These are phyloP conservation scores for Apis dorsata DNA, from an alignment of 1,140 invertebrate genomes.

Conservation along the genomic window DNA sequence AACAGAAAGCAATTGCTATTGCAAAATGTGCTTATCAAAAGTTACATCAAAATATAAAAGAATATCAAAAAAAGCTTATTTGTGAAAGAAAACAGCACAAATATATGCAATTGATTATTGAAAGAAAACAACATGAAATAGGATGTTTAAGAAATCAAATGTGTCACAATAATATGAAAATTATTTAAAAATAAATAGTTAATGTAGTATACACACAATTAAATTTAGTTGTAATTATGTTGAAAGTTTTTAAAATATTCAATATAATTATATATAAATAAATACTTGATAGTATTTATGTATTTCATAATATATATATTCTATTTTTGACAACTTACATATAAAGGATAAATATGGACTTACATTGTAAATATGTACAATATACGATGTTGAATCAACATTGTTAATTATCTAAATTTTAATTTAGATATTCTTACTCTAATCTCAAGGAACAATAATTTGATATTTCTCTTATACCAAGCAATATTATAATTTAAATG, in stretches of 20 bases:
- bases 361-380: conserved; percentile 11
- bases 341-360: conserved; percentile 14
- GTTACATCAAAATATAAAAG: conserved; percentile 43
- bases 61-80: conserved; percentile 52
- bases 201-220: background rate
- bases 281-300: background rate
- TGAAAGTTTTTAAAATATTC: background rate
- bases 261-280: conserved; percentile 4
- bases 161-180: background rate
- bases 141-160: conserved; percentile 57
- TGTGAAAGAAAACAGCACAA: conserved; percentile 48
- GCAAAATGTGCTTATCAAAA: conserved; percentile 64
- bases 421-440: conserved; percentile 81
- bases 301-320: background rate
- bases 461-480: conserved; percentile 88
- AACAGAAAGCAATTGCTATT: conserved; percentile 57
- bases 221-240: conserved; percentile 20
- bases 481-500: conserved; percentile 87
- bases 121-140: conserved; percentile 56
- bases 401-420: conserved; percentile 66
- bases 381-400: conserved; percentile 4
- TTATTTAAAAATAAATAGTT: background rate
- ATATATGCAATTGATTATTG: conserved; percentile 40
- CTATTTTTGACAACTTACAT: background rate
- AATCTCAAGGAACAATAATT: conserved; percentile 82